These are phyloP conservation scores for Lagodon rhomboides DNA, from an alignment of 2,797 vertebrate species.

Conservation along the genomic window DNA sequence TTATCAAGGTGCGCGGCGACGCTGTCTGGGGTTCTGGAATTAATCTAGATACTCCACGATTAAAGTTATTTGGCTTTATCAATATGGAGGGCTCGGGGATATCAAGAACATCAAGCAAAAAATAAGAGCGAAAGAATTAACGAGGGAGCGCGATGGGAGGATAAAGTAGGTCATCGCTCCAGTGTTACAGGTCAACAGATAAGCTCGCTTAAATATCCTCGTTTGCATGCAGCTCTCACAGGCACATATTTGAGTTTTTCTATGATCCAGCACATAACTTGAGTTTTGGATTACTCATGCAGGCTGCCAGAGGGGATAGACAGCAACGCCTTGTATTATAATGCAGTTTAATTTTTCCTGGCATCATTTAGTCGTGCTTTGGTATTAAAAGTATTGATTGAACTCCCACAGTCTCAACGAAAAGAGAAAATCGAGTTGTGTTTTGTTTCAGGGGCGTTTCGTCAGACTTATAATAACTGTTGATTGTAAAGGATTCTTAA, in stretches of 20 bases:
- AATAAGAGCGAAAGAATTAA: constrained; percentile 31
- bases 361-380: no score
- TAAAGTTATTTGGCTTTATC: constrained; percentile 34
- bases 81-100: constrained; percentile 14
- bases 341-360: background rate
- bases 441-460: background rate
- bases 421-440: background rate
- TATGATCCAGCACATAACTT: background rate
- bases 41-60: constrained; percentile 26
- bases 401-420: background rate
- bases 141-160: constrained; percentile 33
- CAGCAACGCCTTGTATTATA: background rate
- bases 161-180: constrained; percentile 35
- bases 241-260: background rate
- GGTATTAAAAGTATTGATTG: background rate
- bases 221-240: background rate
- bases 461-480: background rate
- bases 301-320: background rate
- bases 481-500: background rate
- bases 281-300: background rate
- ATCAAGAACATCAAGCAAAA: constrained; percentile 52
- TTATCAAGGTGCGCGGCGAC: background rate
- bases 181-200: constrained; percentile 35
- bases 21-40: constrained; percentile 15
- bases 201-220: constrained; percentile 28